Base-by-base conservation (phyloP, 2,113 vertebrate species). In the Sakesphorus luctuosus region DNA sequence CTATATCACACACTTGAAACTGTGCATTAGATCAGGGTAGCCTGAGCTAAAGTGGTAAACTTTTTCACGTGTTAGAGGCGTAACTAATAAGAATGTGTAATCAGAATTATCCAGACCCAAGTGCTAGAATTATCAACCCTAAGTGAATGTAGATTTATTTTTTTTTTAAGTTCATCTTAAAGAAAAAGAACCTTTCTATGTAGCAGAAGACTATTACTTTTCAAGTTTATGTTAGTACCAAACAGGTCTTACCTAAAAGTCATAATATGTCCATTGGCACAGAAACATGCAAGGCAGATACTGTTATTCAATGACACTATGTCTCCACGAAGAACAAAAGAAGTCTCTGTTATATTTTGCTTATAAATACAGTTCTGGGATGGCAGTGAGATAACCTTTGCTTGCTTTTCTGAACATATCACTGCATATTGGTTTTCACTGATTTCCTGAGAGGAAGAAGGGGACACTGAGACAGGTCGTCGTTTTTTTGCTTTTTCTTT, bases 191-290 rank as follows among this genome's bases (percentile, higher is more conserved):
- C 9, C 2, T 23, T 80, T 44, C 53, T 47, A 36, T 35, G 26
- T 47, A 74, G 18, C 3, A 72, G 35, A 84, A 67, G 28, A 38
- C 9, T 76, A 16, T n/a, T 77, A 74, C 7, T 43, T 49, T 89
- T 49, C 59, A 75, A 66, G 40, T 67, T 69, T 69, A 85, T 61
- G 18, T 38, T 73, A 85, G 7, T 76, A 83, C 71, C 65, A 85
- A 94, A 59, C 21, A 62, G 26, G 13, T 94, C 98, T 98, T 98
- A 99, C 99, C 99, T 99, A 96, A 99, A 99, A 87, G 99, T 98
- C 99, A 99, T 99, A 97, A 99, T 99, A 97, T 99, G 99, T 97
- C 99, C 99, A 33, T 99, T 99, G 97, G 99, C 99, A 96, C 99
- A 99, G 98, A 99, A 99, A 97, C 99, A 99, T 46, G 99, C 98